Percentiles rank a stretch among this genome's conserved stretches.
Evolutionary conservation across 1,140 invertebrate genomes (phyloP).

Genomic region (Ruditapes philippinarum): DNA sequence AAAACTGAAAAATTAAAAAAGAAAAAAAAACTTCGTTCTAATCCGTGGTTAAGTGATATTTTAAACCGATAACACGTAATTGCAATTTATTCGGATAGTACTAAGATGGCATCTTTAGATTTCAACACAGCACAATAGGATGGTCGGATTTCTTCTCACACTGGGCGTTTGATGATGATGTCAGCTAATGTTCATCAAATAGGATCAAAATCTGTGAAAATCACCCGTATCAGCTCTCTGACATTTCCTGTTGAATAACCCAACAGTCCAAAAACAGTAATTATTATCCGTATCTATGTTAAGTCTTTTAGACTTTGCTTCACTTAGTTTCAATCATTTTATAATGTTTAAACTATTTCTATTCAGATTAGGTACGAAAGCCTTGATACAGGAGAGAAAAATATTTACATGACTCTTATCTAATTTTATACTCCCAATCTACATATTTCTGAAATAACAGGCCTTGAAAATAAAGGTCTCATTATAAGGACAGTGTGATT

Average conservation of each 20-base stretch:
- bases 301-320: conserved; percentile 9
- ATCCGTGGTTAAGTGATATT: not conserved
- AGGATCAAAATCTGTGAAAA: conserved; percentile 34
- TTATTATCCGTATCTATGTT: not conserved
- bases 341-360: not conserved
- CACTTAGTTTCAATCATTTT: not conserved
- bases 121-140: not conserved
- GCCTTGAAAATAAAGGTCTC: too few species aligned
- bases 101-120: not conserved
- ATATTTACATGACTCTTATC: too few species aligned
- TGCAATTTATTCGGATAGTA: not conserved
- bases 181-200: conserved; percentile 19
- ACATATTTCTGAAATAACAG: too few species aligned
- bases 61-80: not conserved
- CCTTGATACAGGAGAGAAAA: too few species aligned
- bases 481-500: too few species aligned
- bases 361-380: too few species aligned
- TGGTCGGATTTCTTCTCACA: conserved; percentile 9
- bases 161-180: conserved; percentile 6
- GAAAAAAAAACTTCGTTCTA: not conserved
- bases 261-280: conserved; percentile 13
- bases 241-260: conserved; percentile 50
- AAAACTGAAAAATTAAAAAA: not conserved
- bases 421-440: too few species aligned
- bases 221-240: conserved; percentile 7